Evolutionary conservation across 1,140 invertebrate genomes (phyloP).

Genomic region (Pygmarrhopalites habei): DNA sequence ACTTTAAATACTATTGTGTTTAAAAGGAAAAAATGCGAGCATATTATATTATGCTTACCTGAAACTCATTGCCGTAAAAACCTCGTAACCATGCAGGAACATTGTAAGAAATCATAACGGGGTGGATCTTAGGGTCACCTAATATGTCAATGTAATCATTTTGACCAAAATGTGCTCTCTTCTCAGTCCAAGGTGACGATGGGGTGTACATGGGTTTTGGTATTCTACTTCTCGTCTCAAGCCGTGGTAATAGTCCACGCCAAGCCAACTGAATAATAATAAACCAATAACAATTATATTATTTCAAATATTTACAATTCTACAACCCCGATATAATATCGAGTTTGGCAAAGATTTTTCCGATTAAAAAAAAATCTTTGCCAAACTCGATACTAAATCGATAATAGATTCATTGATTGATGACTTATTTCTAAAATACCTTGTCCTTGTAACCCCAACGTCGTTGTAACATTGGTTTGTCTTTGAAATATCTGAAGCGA

Average conservation of each 20-base stretch:
- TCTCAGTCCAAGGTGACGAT: conserved; percentile 63
- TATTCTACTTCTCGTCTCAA: conserved; percentile 45
- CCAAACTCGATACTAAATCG: too few relatives aligned
- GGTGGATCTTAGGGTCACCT: conserved; percentile 71
- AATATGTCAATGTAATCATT: conserved; percentile 96
- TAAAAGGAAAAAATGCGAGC: neutral
- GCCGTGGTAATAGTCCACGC: conserved; percentile 59
- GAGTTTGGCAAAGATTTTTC: neutral
- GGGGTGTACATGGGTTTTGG: conserved; percentile 64
- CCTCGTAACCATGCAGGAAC: conserved; percentile 80
- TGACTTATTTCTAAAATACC: neutral
- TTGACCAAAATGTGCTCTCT: conserved; percentile 78
- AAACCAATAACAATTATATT: neutral
- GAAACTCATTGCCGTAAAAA: conserved; percentile 77
- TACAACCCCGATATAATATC: neutral
- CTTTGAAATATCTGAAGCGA: neutral
- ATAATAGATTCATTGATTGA: neutral
- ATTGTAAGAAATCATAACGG: conserved; percentile 70
- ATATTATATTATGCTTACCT: conserved; percentile 45
- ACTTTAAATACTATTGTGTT: neutral
- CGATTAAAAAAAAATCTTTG: too few relatives aligned
- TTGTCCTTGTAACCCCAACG: conserved; percentile 5
- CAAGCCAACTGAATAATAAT: conserved; percentile 19
- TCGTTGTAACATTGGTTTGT: neutral
- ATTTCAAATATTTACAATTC: neutral